phyloP scores from a whole-genome alignment of 2,888 invertebrate genomes.

The Eulithis prunata region DNA sequence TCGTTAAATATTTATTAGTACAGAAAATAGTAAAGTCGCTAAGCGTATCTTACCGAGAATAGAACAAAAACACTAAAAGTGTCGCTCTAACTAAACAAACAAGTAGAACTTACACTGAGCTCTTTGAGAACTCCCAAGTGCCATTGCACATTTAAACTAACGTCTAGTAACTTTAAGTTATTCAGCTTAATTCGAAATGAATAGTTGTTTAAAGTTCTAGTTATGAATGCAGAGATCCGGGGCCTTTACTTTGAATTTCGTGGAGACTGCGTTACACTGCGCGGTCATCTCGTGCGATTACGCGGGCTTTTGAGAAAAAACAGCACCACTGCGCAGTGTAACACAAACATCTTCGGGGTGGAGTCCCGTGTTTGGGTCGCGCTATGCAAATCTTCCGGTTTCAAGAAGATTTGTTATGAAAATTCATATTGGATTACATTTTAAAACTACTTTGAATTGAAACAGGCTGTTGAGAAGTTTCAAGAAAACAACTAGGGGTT shows the following conservation, averaged over 20 bases:
- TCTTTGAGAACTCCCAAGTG: constrained; percentile 16
- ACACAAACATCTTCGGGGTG: too few species aligned
- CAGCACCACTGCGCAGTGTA: too few species aligned
- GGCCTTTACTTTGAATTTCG: too few species aligned
- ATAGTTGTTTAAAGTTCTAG: constrained; percentile 38
- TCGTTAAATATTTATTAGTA: too few species aligned
- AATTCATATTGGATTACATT: constrained; percentile 18
- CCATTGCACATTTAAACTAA: constrained; percentile 46
- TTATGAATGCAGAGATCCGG: constrained; percentile 32
- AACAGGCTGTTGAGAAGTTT: background rate
- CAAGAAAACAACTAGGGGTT: too few species aligned
- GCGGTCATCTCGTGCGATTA: too few species aligned
- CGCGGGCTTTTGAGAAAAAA: too few species aligned
- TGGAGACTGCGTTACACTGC: too few species aligned
- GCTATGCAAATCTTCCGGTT: constrained; percentile 30
- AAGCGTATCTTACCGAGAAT: background rate
- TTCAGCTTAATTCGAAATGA: constrained; percentile 47
- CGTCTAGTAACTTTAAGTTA: constrained; percentile 38
- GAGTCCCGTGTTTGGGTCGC: too few species aligned
- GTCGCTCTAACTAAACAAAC: constrained; percentile 8
- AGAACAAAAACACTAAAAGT: constrained; percentile 11
- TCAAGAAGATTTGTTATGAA: constrained; percentile 18
- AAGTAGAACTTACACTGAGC: constrained; percentile 27
- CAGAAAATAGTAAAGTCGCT: background rate
- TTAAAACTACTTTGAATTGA: constrained; percentile 6